phyloP scores from a whole-genome alignment of 2,888 invertebrate genomes.

The Megamerina dolium region DNA sequence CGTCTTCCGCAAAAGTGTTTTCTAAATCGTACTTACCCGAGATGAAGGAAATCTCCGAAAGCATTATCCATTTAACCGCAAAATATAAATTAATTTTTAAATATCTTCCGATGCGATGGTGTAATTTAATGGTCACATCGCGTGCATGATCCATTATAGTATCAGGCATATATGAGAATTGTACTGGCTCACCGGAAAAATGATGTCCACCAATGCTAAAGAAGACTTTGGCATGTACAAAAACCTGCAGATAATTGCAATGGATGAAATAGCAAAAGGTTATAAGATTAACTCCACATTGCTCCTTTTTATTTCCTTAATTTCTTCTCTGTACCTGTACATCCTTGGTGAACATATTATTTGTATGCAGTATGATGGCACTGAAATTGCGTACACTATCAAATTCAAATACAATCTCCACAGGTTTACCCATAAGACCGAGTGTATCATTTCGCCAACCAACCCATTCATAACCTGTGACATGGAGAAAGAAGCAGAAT shows the following conservation, averaged over 20 bases:
- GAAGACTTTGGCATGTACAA: conserved; percentile 69
- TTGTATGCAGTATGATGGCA: conserved; percentile 66
- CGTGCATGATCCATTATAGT: conserved; percentile 68
- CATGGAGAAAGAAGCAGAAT: conserved; percentile 2
- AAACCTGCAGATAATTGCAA: conserved; percentile 58
- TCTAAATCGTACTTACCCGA: no score
- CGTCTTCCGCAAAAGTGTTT: no score
- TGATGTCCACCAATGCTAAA: conserved; percentile 68
- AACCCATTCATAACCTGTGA: conserved; percentile 73
- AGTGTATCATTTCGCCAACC: conserved; percentile 72
- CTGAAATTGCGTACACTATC: conserved; percentile 72
- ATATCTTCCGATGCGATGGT: conserved; percentile 67
- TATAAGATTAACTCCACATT: neutral
- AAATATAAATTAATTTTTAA: conserved; percentile 72
- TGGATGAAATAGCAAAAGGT: conserved; percentile 13
- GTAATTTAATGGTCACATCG: conserved; percentile 72
- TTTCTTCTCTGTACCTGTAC: conserved; percentile 68
- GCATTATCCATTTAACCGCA: conserved; percentile 75
- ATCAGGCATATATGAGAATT: conserved; percentile 71
- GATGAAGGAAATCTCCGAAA: conserved; percentile 78
- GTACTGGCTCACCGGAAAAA: conserved; percentile 66
- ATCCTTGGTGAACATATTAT: conserved; percentile 71
- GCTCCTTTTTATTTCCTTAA: neutral
- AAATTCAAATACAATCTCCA: conserved; percentile 74
- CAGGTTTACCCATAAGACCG: conserved; percentile 57